Evolutionary conservation across 2,797 vertebrate genomes (phyloP).

Genomic region (Mallotus villosus): DNA sequence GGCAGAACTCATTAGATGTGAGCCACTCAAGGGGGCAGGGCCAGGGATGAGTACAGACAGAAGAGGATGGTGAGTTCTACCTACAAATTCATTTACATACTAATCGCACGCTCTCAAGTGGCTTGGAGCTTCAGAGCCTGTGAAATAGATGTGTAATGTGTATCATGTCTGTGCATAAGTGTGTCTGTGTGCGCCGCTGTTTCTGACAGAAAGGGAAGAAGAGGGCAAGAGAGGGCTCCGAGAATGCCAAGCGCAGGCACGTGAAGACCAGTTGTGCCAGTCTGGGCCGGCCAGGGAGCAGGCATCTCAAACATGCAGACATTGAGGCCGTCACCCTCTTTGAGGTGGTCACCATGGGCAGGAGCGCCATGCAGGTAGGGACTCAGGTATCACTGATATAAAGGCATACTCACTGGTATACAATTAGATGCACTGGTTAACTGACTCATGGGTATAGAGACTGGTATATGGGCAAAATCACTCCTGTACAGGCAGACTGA

Average conservation of each 20-base stretch:
- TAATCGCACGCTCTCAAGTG: background rate
- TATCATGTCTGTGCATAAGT: background rate
- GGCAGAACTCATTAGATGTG: constrained; percentile 60
- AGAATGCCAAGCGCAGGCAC: constrained; percentile 75
- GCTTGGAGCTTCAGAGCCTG: background rate
- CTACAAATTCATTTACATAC: background rate
- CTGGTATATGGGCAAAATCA: too few species aligned
- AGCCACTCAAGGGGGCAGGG: constrained; percentile 66
- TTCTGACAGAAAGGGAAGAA: constrained; percentile 75
- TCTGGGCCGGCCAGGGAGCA: constrained; percentile 54
- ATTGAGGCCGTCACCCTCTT: constrained; percentile 88
- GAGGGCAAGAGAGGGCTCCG: constrained; percentile 71
- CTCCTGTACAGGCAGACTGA: too few species aligned
- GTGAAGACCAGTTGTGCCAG: constrained; percentile 49
- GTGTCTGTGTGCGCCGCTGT: background rate
- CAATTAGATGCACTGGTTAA: background rate
- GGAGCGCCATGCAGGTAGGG: constrained; percentile 85
- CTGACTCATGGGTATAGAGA: background rate
- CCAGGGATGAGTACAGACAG: constrained; percentile 74
- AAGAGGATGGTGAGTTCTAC: constrained; percentile 68
- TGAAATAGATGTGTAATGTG: background rate
- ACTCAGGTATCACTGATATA: background rate
- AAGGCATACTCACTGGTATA: background rate
- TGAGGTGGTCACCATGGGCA: constrained; percentile 90
- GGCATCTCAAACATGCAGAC: constrained; percentile 64